Percentiles rank a stretch among this genome's conserved stretches.
These are phyloP conservation scores for Morinoia aosen DNA, from an alignment of 2,888 invertebrate species.

Conservation along the genomic window DNA sequence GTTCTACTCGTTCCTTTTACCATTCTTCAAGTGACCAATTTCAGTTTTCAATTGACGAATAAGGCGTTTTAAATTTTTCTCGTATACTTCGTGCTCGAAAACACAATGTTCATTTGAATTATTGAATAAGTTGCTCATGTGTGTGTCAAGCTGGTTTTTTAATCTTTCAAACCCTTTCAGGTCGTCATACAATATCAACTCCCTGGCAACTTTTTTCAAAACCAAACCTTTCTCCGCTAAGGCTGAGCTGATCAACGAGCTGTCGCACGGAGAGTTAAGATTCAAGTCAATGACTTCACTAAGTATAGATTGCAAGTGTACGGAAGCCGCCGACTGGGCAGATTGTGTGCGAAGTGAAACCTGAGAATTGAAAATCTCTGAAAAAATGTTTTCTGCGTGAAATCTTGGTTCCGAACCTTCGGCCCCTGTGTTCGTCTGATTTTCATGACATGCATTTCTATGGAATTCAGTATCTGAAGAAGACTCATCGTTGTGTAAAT, in stretches of 20 bases:
- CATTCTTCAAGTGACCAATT: neutral
- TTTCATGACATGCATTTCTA: neutral
- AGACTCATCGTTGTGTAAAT: neutral
- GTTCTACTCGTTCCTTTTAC: neutral
- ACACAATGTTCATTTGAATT: neutral
- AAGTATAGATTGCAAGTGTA: neutral
- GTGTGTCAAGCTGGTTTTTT: neutral
- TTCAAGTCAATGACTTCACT: neutral
- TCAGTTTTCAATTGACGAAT: neutral
- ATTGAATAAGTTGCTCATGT: neutral
- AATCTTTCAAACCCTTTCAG: neutral
- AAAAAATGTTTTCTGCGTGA: neutral
- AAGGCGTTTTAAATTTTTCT: neutral
- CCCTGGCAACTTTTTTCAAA: neutral
- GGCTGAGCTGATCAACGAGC: neutral
- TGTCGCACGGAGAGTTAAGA: neutral
- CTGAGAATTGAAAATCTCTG: neutral
- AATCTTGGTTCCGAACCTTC: neutral
- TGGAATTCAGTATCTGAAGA: neutral
- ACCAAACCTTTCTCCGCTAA: neutral
- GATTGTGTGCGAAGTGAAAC: neutral
- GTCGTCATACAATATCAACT: neutral
- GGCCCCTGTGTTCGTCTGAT: neutral
- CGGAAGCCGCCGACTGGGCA: neutral
- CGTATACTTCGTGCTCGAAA: neutral